Base-by-base conservation (phyloP, 2,888 invertebrate species). In the Andrena hattorfiana region DNA sequence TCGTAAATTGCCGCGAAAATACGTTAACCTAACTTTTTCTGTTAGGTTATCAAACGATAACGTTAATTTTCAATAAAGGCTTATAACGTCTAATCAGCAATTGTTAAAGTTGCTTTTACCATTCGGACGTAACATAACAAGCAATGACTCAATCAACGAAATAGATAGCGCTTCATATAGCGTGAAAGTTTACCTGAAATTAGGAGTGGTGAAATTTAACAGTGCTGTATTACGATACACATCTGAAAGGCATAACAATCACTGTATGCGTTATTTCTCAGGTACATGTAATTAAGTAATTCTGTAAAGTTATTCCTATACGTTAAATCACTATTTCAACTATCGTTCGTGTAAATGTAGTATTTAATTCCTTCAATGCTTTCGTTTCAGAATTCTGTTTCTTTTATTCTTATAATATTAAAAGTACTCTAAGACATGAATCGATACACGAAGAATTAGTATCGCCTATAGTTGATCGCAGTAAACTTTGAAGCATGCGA, bases 401-500 rank as follows among this genome's bases (percentile, higher is more conserved):
- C 16, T 26, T 23, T 16, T 16, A 2, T 72, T n/a, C 2, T 77
- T 30, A 48, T 64, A 62, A 13, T n/a, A 10, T 32, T 28, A 68
- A 48, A 23, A 51, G 49, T 2, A n/a, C 5, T 6, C 60, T 13
- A 66, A 62, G 26, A n/a, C 42, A 51, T 28, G 23, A 73, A 60
- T 60, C 48, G n/a, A 32, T 35, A 1, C 26, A 23, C 51, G 2
- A 23, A 67, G 26, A 54, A 48, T 51, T 42, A 54, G 20, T 23
- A 48, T 42, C 51, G 0, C 0, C 66, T 13, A 2, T 32, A 64
- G 3, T 63, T 48, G 16, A 16, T 13, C 49, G 48, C 30, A 23
- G 64, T 64, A 79, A 60, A 51, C 16, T 13, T 56, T 28, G 10
- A 67, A 86, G 67, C 10, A 98, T 98, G 98, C 96, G 96, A 93